A percentile compares a stretch with the other conserved stretches of the same genome.
phyloP scores from a whole-genome alignment of 2,797 vertebrate species.

The Halcyon smyrnensis region DNA sequence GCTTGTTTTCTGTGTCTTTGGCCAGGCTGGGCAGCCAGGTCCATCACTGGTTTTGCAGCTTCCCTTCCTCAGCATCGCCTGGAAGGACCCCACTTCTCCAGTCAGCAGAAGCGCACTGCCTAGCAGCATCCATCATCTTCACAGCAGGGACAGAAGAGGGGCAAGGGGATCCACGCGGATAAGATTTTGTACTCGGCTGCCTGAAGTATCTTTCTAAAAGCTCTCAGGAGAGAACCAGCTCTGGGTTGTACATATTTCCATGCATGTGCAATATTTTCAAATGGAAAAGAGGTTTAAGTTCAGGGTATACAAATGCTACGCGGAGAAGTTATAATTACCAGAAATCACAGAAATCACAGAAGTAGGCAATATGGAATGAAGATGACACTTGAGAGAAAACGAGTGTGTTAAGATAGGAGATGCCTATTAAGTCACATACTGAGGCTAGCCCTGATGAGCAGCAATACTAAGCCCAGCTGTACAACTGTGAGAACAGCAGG shows the following conservation, averaged over 20 bases:
- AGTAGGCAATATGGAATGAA: background rate
- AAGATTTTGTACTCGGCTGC: background rate
- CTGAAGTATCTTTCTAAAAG: background rate
- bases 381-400: background rate
- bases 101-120: background rate
- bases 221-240: rapidly evolving
- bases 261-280: background rate
- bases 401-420: background rate
- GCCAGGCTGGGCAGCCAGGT: background rate
- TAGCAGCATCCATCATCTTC: rapidly evolving
- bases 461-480: background rate
- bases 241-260: rapidly evolving
- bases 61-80: background rate
- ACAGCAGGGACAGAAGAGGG: background rate
- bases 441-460: background rate
- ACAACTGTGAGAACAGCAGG: background rate
- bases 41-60: background rate
- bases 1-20: background rate
- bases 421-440: background rate
- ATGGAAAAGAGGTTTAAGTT: background rate
- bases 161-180: rapidly evolving
- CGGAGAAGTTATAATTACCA: rapidly evolving
- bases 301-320: background rate
- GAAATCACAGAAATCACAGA: background rate
- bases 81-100: rapidly evolving